Conservation (phyloP, 2,797 vertebrate species). For the Oryzias dopingdopingensis region DNA sequence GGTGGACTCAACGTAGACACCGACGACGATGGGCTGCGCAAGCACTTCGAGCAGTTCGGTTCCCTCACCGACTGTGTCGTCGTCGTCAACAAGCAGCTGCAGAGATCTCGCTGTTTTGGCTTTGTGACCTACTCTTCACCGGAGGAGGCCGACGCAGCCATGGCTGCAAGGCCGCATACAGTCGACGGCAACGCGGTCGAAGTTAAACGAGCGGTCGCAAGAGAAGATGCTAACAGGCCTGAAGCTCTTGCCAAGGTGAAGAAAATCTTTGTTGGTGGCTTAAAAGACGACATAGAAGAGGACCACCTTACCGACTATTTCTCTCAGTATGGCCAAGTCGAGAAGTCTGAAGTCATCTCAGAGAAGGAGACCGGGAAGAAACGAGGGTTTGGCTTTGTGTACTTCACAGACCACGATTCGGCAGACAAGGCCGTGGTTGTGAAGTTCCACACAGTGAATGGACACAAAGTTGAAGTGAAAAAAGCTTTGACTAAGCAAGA, state of each 20-base stretch:
- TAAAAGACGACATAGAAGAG: conserved; percentile 91
- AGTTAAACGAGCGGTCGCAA: conserved; percentile 94
- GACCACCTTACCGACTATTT: conserved; percentile 87
- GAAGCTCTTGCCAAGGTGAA: conserved; percentile 96
- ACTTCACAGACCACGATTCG: conserved; percentile 92
- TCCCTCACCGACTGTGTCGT: conserved; percentile 95
- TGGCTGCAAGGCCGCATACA: conserved; percentile 93
- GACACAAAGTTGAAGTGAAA: conserved; percentile 96
- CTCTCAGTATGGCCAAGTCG: conserved; percentile 89
- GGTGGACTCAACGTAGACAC: conserved; percentile 97
- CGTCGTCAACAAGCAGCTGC: conserved; percentile 94
- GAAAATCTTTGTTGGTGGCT: conserved; percentile 93
- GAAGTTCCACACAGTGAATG: conserved; percentile 93
- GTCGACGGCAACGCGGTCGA: conserved; percentile 94
- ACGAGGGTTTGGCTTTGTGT: conserved; percentile 95
- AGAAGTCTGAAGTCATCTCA: conserved; percentile 95
- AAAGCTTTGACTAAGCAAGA: conserved; percentile 96
- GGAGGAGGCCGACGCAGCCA: conserved; percentile 94
- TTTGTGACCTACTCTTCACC: conserved; percentile 94
- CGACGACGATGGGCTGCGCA: conserved; percentile 90
- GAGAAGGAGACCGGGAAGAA: conserved; percentile 97
- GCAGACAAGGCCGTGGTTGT: conserved; percentile 95
- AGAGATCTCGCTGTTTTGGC: conserved; percentile 95
- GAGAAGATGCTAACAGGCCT: conserved; percentile 93
- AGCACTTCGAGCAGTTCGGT: conserved; percentile 94